phyloP scores from a whole-genome alignment of 2,113 vertebrate species.

The Corydoras maculifer region DNA sequence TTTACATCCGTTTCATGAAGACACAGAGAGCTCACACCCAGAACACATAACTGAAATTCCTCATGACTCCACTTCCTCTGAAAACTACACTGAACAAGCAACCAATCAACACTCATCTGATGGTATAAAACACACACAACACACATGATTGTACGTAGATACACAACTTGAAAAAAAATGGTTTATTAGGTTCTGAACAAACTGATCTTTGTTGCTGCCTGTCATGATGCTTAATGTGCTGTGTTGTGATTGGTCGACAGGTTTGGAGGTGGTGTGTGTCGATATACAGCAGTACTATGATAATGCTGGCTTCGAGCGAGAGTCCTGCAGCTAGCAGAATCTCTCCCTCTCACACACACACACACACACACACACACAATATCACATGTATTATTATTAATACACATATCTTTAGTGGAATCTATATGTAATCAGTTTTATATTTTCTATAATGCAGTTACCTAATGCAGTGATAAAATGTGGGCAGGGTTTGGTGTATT shows the following conservation, averaged over 20 bases:
- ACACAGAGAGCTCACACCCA: conserved; percentile 54
- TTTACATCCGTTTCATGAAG: conserved; percentile 33
- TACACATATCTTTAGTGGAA: not conserved
- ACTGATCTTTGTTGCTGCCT: not conserved
- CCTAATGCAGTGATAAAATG: too few relatives aligned
- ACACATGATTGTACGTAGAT: not conserved
- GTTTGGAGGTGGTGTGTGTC: conserved; percentile 44
- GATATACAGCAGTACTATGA: conserved; percentile 67
- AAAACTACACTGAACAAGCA: conserved; percentile 74
- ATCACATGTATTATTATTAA: not conserved
- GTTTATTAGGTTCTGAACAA: not conserved
- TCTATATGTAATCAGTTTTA: too few relatives aligned
- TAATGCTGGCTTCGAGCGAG: conserved; percentile 76
- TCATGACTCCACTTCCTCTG: conserved; percentile 75
- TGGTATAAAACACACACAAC: conserved; percentile 10
- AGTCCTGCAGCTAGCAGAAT: conserved; percentile 39
- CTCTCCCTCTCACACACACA: not conserved
- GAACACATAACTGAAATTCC: conserved; percentile 24
- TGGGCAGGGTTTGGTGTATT: too few relatives aligned
- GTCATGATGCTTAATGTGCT: not conserved
- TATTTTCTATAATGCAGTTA: too few relatives aligned
- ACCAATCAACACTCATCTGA: conserved; percentile 46
- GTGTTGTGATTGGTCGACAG: conserved; percentile 28
- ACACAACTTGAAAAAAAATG: not conserved
- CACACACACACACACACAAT: conserved; percentile 3